These are phyloP conservation scores for Chanos chanos DNA, from an alignment of 2,797 vertebrate species.

Conservation along the genomic window DNA sequence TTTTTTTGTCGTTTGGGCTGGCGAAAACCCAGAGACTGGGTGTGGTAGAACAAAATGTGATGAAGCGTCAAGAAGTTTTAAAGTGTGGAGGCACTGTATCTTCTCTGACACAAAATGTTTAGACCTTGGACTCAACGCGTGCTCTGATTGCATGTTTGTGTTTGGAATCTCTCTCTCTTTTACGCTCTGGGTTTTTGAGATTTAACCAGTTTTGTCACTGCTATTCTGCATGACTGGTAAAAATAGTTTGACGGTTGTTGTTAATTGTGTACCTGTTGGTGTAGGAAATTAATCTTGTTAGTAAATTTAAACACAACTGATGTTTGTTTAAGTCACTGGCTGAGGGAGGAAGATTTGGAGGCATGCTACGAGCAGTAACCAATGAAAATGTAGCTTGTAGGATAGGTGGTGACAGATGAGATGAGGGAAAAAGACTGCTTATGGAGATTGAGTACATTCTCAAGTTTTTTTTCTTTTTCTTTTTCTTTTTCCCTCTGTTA, in stretches of 20 bases:
- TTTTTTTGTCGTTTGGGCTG: too few species aligned
- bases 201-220: slow-evolving; percentile 29
- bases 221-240: neutral
- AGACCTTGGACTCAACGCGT: too few species aligned
- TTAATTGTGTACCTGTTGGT: neutral
- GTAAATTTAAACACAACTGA: slow-evolving; percentile 10
- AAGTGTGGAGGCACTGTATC: too few species aligned
- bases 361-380: slow-evolving; percentile 6
- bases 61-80: slow-evolving; percentile 14
- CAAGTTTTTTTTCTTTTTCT: too few species aligned
- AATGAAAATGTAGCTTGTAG: slow-evolving; percentile 9
- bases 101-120: too few species aligned
- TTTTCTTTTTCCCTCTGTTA: too few species aligned
- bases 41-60: neutral
- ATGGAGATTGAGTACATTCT: too few species aligned
- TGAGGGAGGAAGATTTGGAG: neutral
- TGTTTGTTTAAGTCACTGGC: slow-evolving; percentile 14
- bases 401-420: slow-evolving; percentile 27
- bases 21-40: too few species aligned
- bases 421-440: neutral
- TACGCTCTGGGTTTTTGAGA: too few species aligned
- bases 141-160: slow-evolving; percentile 56
- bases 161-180: slow-evolving; percentile 38
- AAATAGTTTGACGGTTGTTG: neutral
- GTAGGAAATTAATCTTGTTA: neutral